phyloP scores from a whole-genome alignment of 2,113 vertebrate genomes.

The Cygnus atratus region DNA sequence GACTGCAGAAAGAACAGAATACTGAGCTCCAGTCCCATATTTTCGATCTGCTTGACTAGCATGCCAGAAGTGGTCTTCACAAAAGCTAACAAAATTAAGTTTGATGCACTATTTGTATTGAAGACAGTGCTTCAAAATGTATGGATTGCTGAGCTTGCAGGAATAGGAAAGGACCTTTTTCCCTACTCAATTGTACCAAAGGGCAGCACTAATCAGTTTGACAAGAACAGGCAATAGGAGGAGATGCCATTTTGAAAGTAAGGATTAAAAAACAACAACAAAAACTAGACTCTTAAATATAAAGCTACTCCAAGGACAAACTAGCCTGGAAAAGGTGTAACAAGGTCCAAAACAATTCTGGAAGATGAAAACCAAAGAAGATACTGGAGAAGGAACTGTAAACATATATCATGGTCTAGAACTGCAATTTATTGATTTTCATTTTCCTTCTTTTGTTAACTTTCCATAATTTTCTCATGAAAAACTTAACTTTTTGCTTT shows the following conservation, averaged over 20 bases:
- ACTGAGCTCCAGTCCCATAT: background rate
- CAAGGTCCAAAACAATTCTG: background rate
- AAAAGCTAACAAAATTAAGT: background rate
- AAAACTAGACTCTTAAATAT: background rate
- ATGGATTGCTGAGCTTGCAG: background rate
- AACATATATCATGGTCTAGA: background rate
- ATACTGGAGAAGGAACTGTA: background rate
- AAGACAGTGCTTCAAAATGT: background rate
- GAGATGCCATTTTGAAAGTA: background rate
- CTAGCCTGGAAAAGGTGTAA: background rate
- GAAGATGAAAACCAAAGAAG: background rate
- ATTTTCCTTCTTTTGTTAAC: background rate
- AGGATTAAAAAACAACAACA: background rate
- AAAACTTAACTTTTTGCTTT: background rate
- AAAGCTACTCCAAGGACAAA: background rate
- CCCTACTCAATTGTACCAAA: background rate
- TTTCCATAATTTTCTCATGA: background rate
- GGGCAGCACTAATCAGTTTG: background rate
- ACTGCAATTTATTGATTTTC: background rate
- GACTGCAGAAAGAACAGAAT: background rate
- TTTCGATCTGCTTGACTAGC: background rate
- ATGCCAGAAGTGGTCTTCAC: rapidly evolving
- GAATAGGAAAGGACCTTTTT: background rate
- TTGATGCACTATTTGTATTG: background rate
- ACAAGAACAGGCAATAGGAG: background rate